phyloP scores from a whole-genome alignment of 2,113 vertebrate species.

The Chiloscyllium plagiosum region DNA sequence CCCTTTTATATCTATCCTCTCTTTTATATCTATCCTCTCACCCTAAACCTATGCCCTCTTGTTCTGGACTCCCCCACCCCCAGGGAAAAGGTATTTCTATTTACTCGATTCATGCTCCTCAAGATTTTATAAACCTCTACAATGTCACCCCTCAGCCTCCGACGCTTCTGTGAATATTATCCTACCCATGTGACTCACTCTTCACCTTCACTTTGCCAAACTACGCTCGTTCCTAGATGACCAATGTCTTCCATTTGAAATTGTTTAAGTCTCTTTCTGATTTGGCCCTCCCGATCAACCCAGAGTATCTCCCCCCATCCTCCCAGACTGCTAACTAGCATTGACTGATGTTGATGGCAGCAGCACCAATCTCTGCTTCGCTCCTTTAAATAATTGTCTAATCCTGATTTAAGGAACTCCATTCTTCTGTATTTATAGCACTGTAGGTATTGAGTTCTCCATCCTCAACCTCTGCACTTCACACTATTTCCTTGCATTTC shows the following conservation, averaged over 20 bases:
- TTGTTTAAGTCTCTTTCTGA: neutral
- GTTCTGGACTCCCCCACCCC: too few relatives aligned
- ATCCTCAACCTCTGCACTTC: too few relatives aligned
- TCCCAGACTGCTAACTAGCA: neutral
- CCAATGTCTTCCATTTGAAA: neutral
- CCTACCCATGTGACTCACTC: neutral
- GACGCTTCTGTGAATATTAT: neutral
- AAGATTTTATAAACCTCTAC: too few relatives aligned
- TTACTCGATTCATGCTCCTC: too few relatives aligned
- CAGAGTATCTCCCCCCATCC: neutral
- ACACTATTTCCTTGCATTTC: too few relatives aligned
- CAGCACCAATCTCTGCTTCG: neutral
- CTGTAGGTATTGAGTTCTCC: too few relatives aligned
- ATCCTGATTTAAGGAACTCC: neutral
- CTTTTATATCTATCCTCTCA: too few relatives aligned
- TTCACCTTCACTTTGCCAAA: neutral
- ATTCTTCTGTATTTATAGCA: too few relatives aligned
- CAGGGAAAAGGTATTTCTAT: too few relatives aligned
- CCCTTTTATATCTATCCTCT: too few relatives aligned
- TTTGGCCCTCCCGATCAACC: neutral
- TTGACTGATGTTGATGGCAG: too few relatives aligned
- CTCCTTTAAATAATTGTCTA: neutral
- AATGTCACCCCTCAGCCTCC: too few relatives aligned
- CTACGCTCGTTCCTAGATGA: neutral
- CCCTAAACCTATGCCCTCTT: neutral